phyloP scores from a whole-genome alignment of 2,888 invertebrate genomes.

The Lithosia quadra region DNA sequence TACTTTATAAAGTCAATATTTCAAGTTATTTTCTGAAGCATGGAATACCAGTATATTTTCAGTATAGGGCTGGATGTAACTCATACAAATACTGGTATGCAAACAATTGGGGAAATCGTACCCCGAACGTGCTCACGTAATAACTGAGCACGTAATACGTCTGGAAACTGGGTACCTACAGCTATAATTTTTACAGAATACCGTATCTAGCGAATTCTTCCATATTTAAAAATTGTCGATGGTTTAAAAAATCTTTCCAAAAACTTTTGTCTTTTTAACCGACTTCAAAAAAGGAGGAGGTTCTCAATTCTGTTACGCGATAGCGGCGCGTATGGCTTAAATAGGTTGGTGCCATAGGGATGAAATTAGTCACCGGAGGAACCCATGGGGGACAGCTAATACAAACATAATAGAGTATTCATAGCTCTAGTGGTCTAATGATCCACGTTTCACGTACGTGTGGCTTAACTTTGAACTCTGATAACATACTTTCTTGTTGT shows the following conservation, averaged over 20 bases:
- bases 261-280: no score
- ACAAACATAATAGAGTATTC: no score
- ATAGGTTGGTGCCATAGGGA: no score
- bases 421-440: no score
- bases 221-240: neutral
- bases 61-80: conserved; percentile 10
- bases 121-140: conserved; percentile 15
- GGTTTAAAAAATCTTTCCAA: neutral
- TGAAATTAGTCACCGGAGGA: no score
- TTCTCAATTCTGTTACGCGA: no score
- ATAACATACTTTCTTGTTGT: neutral
- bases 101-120: conserved; percentile 18
- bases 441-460: no score
- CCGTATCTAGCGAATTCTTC: conserved; percentile 3
- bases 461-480: neutral
- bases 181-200: conserved; percentile 7
- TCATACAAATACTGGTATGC: conserved; percentile 19
- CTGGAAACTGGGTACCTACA: conserved; percentile 11
- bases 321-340: no score
- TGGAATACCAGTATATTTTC: conserved; percentile 7
- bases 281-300: no score
- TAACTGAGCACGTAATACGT: conserved; percentile 16
- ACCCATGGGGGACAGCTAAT: no score
- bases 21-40: neutral
- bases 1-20: neutral